phyloP scores from a whole-genome alignment of 2,888 invertebrate species.

The Macrosoma leucophasiata region DNA sequence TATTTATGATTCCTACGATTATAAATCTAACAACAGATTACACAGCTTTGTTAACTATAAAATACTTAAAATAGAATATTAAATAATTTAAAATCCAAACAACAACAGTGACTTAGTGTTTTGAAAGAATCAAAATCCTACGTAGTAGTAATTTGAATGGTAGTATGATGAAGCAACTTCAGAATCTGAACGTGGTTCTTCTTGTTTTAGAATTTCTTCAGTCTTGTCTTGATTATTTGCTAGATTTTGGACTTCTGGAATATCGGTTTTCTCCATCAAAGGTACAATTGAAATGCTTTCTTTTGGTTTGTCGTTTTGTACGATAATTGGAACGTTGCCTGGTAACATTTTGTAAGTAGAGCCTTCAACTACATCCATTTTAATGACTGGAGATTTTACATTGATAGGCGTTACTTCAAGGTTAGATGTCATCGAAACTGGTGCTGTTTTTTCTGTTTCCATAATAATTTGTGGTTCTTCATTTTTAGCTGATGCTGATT shows the following conservation, averaged over 20 bases:
- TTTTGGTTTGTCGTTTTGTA: slow-evolving; percentile 23
- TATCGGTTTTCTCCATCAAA: slow-evolving; percentile 21
- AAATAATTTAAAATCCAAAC: too few relatives aligned
- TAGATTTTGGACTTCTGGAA: too few relatives aligned
- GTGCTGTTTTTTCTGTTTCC: slow-evolving; percentile 8
- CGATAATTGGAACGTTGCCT: slow-evolving; percentile 32
- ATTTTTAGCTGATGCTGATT: slow-evolving; percentile 24
- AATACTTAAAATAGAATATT: too few relatives aligned
- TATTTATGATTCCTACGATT: too few relatives aligned
- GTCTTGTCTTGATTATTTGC: too few relatives aligned
- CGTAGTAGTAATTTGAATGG: slow-evolving; percentile 53
- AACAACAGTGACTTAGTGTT: too few relatives aligned
- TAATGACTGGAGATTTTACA: slow-evolving; percentile 21
- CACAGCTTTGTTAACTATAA: too few relatives aligned
- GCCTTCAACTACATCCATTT: slow-evolving; percentile 31
- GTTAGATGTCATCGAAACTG: too few relatives aligned
- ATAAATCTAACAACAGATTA: too few relatives aligned
- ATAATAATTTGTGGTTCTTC: slow-evolving; percentile 24
- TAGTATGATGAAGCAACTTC: slow-evolving; percentile 63
- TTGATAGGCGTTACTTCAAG: too few relatives aligned
- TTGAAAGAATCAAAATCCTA: slow-evolving; percentile 25
- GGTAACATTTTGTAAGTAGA: slow-evolving; percentile 33
- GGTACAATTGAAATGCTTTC: slow-evolving; percentile 23
- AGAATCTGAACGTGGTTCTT: slow-evolving; percentile 41
- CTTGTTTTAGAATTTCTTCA: slow-evolving; percentile 14